A percentile compares a stretch with the other conserved stretches of the same genome.
Conservation (phyloP, 2,888 invertebrate genomes). For the Napeogenes sylphis region DNA sequence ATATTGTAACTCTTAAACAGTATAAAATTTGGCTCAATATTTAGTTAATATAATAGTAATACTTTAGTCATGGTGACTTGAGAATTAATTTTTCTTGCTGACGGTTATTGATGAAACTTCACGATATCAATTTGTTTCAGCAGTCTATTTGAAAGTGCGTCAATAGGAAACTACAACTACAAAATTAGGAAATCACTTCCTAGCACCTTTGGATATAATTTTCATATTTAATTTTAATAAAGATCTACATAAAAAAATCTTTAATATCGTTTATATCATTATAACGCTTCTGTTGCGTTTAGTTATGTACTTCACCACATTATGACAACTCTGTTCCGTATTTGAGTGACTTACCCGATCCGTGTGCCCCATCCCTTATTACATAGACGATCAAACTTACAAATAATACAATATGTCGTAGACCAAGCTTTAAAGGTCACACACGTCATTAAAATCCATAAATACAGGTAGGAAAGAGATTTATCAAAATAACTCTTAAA, state of each 20-base stretch:
- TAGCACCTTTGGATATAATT: constrained; percentile 7
- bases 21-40: constrained; percentile 1
- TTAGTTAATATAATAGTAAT: no score
- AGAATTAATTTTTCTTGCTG: no score
- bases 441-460: not conserved
- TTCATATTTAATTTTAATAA: not conserved
- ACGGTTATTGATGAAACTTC: no score
- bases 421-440: not conserved
- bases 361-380: not conserved
- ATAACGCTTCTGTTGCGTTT: not conserved
- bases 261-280: not conserved
- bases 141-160: not conserved
- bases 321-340: not conserved
- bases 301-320: not conserved
- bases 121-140: no score
- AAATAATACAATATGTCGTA: not conserved
- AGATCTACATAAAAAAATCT: not conserved
- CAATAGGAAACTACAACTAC: not conserved
- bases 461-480: not conserved
- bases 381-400: not conserved
- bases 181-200: constrained; percentile 1
- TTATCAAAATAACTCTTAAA: not conserved
- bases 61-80: no score
- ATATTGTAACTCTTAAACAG: not conserved
- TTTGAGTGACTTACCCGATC: not conserved